phyloP scores from a whole-genome alignment of 2,113 vertebrate genomes.

The Cisticola juncidis region DNA sequence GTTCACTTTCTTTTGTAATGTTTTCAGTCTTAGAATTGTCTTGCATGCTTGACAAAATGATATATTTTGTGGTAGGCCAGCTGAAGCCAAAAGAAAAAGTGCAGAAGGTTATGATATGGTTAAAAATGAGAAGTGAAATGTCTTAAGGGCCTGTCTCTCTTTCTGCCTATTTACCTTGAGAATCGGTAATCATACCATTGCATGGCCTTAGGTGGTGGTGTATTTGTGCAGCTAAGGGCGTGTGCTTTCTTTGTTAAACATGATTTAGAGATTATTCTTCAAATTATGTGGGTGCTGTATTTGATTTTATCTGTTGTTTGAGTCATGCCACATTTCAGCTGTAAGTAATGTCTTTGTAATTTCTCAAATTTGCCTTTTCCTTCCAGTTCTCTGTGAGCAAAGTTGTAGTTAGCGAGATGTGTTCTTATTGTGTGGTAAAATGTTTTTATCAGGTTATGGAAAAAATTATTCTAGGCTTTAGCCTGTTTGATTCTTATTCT shows the following conservation, averaged over 20 bases:
- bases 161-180: slow-evolving; percentile 12
- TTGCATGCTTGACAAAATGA: neutral
- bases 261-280: neutral
- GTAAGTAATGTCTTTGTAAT: neutral
- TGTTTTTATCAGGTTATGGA: neutral
- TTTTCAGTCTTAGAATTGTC: neutral
- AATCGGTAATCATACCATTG: neutral
- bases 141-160: neutral
- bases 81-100: neutral
- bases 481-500: neutral
- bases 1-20: neutral
- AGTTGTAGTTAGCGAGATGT: neutral
- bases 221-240: slow-evolving; percentile 35
- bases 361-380: neutral
- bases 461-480: neutral
- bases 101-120: neutral
- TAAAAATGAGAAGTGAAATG: neutral
- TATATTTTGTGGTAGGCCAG: neutral
- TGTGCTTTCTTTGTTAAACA: slow-evolving; percentile 15
- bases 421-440: neutral
- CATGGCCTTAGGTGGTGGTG: neutral
- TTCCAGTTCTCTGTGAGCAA: neutral
- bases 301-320: neutral
- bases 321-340: neutral
- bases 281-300: neutral